Evolutionary conservation across 2,113 vertebrate species (phyloP), one percentile per base, ranked within the genome.

Genomic region (Poeciliopsis prolifica): DNA sequence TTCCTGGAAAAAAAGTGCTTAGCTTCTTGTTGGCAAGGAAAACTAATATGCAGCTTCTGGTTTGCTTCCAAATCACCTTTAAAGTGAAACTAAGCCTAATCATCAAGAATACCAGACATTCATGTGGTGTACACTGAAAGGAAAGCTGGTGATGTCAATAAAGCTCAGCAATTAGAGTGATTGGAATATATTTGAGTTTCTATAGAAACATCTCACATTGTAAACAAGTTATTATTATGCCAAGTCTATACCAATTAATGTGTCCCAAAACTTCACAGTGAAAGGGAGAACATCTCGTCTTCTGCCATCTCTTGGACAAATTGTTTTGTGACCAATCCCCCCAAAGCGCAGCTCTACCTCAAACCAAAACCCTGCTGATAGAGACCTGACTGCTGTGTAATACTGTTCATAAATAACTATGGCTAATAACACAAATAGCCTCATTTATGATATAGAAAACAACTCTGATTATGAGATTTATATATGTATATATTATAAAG

Each of bases 1-100:
- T 65, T 35, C 79, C 79, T 35, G 37, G 17, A 58, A 80, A 77
- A 33, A 83, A 87, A 82, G 75, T 77, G 73, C 80, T 88, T 70
- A 62, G 80, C 65, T 78, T 69, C 84, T 85, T 81, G 61, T 70
- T 80, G 76, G 84, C 88, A 90, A 91, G 86, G 90, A 89, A 84
- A 93, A 87, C 86, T 54, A 33, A 82, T 42, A n/a, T 31, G 37
- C 60, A 2, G 44, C 66, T 67, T 75, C 51, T 54, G 58, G 70
- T 63, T 33, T 68, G 71, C 71, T 64, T 82, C 85, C 48, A 61
- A 62, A 63, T 65, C n/a, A 44, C 72, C 64, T 72, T 33, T 86
- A 79, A 48, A 80, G 65, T 78, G 77, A 65, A 83, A 80, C 62
- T 51, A 33, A 60, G 54, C 75, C 69, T 69, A 61, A 82, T 87